Evolutionary conservation across 1,140 invertebrate genomes (phyloP).

Genomic region (Drosophila tsacasi): DNA sequence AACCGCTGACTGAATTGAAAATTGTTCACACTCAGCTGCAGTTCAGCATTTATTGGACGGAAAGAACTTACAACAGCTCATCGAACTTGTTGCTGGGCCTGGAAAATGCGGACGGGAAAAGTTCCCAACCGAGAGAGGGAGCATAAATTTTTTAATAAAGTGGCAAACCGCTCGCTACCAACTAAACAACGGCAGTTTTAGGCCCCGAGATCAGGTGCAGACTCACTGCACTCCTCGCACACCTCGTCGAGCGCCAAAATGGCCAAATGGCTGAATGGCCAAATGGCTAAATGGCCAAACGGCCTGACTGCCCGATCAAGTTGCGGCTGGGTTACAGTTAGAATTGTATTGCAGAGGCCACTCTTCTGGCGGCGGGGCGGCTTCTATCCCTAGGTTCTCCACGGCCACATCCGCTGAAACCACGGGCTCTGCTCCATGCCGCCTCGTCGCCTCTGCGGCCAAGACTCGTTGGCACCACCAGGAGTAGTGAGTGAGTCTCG

Average conservation of each 20-base stretch:
- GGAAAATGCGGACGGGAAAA: constrained; percentile 10
- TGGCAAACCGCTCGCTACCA: constrained; percentile 30
- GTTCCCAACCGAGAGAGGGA: constrained; percentile 24
- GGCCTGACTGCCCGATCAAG: constrained; percentile 35
- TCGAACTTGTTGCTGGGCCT: constrained; percentile 1
- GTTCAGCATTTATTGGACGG: constrained; percentile 19
- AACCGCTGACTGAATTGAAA: constrained; percentile 14
- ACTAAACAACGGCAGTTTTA: constrained; percentile 41
- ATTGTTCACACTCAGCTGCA: constrained; percentile 11
- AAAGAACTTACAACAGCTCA: constrained; percentile 1
- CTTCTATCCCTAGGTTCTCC: constrained; percentile 49
- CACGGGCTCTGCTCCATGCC: neutral
- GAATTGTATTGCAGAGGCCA: constrained; percentile 49
- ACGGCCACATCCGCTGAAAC: constrained; percentile 45
- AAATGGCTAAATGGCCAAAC: constrained; percentile 37
- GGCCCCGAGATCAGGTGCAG: constrained; percentile 54
- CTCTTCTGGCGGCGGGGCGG: constrained; percentile 37
- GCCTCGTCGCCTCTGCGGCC: constrained; percentile 8
- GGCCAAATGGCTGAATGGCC: constrained; percentile 39
- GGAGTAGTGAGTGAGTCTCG: constrained; percentile 20
- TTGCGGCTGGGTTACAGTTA: constrained; percentile 58
- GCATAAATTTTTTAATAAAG: constrained; percentile 45
- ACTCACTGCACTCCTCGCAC: constrained; percentile 16
- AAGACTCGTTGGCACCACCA: constrained; percentile 47
- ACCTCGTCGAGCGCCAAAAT: constrained; percentile 36